Percentiles rank a stretch among this genome's conserved stretches.
These are phyloP conservation scores for Trachelus iudaicus DNA, from an alignment of 2,888 invertebrate genomes.

Conservation along the genomic window DNA sequence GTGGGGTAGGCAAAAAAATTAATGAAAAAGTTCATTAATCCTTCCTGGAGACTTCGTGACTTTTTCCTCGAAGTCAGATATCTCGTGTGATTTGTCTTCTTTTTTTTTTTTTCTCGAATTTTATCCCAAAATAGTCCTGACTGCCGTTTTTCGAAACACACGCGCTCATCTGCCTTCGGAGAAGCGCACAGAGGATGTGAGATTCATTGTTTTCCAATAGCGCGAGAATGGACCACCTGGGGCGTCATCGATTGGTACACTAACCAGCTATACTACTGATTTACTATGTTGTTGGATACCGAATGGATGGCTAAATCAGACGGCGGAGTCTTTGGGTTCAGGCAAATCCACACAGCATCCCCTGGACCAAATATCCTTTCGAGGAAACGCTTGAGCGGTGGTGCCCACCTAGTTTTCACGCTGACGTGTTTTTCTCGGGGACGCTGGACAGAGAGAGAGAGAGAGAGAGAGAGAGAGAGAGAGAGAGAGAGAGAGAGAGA, in stretches of 20 bases:
- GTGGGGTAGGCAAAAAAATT: too few relatives aligned
- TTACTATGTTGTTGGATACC: too few relatives aligned
- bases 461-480: neutral
- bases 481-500: too few relatives aligned
- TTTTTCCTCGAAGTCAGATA: neutral
- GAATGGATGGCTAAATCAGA: too few relatives aligned
- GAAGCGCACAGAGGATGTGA: slow-evolving; percentile 22
- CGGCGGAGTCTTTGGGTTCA: too few relatives aligned
- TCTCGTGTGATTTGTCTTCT: neutral
- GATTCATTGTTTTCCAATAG: slow-evolving; percentile 50
- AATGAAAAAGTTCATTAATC: neutral
- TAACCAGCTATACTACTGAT: slow-evolving; percentile 8
- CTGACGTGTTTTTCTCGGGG: neutral
- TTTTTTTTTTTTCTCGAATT: neutral
- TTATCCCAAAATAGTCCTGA: too few relatives aligned
- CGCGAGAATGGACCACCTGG: slow-evolving; percentile 38
- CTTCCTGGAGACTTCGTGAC: neutral
- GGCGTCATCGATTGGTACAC: slow-evolving; percentile 37
- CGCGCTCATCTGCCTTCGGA: slow-evolving; percentile 1
- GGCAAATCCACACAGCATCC: too few relatives aligned
- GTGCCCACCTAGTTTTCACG: neutral
- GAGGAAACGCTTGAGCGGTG: too few relatives aligned
- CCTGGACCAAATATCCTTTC: too few relatives aligned
- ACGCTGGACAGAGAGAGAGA: neutral
- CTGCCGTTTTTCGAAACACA: slow-evolving; percentile 6